Evolutionary conservation across 2,888 invertebrate species (phyloP).

Genomic region (Thyatira batis): DNA sequence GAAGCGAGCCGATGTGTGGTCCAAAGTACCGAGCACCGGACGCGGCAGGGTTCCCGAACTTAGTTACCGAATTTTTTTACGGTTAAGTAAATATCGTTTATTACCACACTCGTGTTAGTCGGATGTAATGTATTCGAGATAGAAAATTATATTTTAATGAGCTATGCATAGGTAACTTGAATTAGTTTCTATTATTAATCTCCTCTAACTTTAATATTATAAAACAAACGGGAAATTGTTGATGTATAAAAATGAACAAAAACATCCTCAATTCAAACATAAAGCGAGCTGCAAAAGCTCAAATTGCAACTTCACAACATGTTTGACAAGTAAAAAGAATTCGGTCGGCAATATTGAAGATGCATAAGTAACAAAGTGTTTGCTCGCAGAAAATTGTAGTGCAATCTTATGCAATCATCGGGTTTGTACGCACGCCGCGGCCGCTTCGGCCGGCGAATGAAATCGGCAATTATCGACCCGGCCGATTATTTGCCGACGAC

Average conservation of each 20-base stretch:
- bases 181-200: conserved; percentile 1
- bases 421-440: conserved; percentile 17
- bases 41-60: conserved; percentile 42
- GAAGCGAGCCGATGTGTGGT: conserved; percentile 52
- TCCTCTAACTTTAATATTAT: no score
- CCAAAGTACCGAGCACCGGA: conserved; percentile 28
- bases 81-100: conserved; percentile 46
- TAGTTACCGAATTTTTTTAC: conserved; percentile 42
- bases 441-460: conserved; percentile 36
- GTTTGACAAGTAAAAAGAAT: conserved; percentile 36
- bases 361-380: conserved; percentile 37
- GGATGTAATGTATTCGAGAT: background rate
- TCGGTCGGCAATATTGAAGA: conserved; percentile 17
- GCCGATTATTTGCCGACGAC: conserved; percentile 49
- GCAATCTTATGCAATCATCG: conserved; percentile 65
- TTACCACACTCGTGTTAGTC: conserved; percentile 11
- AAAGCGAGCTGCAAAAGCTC: background rate
- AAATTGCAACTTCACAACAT: conserved; percentile 36
- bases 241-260: background rate
- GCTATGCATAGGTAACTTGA: background rate
- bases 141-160: background rate
- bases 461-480: conserved; percentile 55
- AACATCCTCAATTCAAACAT: background rate
- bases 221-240: no score
- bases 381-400: conserved; percentile 56